Conservation (phyloP, 2,888 invertebrate genomes). For the Acanthosepion lycidas region DNA sequence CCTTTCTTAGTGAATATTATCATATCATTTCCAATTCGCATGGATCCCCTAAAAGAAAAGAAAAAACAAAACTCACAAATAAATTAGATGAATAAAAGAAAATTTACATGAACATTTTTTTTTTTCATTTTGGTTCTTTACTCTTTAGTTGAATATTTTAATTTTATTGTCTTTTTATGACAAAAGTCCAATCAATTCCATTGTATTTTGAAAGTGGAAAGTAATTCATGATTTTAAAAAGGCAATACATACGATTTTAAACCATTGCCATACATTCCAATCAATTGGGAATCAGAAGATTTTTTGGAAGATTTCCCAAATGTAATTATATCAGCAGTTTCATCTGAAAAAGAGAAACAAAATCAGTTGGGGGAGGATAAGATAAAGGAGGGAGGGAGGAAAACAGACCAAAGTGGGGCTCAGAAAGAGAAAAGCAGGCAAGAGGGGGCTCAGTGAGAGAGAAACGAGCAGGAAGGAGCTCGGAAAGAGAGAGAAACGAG, state of each 20-base stretch:
- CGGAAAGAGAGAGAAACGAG: too few species aligned
- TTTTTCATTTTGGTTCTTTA: neutral
- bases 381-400: too few species aligned
- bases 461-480: too few species aligned
- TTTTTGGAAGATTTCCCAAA: conserved; percentile 75
- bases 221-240: too few species aligned
- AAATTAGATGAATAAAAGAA: neutral
- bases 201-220: too few species aligned
- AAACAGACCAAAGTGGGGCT: too few species aligned
- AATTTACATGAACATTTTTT: too few species aligned
- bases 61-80: neutral
- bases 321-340: conserved; percentile 74
- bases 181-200: too few species aligned
- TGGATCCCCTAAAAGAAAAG: conserved; percentile 74
- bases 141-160: neutral
- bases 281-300: conserved; percentile 71
- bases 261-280: conserved; percentile 77
- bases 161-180: neutral
- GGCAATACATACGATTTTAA: conserved; percentile 76
- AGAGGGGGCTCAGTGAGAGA: too few species aligned
- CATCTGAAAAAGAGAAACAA: conserved; percentile 64
- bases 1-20: conserved; percentile 76
- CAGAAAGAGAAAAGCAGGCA: too few species aligned
- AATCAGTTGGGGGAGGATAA: too few species aligned
- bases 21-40: conserved; percentile 76